phyloP scores from a whole-genome alignment of 2,113 vertebrate genomes.

The Cololabis saira region DNA sequence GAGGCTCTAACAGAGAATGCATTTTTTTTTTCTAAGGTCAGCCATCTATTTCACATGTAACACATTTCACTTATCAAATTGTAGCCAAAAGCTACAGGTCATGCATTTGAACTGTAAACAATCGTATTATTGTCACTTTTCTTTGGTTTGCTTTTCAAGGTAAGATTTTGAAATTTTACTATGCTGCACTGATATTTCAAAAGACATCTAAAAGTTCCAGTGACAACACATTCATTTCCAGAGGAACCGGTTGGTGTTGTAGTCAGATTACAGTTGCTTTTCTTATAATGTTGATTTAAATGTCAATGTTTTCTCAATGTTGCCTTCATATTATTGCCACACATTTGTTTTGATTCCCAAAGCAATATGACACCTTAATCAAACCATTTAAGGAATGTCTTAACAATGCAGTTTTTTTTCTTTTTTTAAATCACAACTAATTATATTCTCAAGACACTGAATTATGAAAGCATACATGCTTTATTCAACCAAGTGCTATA shows the following conservation, averaged over 20 bases:
- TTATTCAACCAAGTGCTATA: neutral
- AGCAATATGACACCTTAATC: neutral
- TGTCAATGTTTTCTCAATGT: neutral
- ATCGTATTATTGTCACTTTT: neutral
- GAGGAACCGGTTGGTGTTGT: too few species aligned
- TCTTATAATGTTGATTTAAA: conserved; percentile 5
- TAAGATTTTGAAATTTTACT: too few species aligned
- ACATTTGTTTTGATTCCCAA: neutral
- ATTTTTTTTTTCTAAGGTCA: neutral
- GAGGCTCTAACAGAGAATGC: conserved; percentile 2
- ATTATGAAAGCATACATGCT: neutral
- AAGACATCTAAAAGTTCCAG: too few species aligned
- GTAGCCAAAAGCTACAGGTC: neutral
- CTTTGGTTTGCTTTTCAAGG: too few species aligned
- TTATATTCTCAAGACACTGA: neutral
- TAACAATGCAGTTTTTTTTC: neutral
- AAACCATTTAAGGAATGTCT: neutral
- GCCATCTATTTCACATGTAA: neutral
- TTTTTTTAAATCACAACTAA: neutral
- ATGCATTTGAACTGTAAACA: neutral
- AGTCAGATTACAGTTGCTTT: too few species aligned
- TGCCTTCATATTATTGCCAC: neutral
- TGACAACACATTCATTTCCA: too few species aligned
- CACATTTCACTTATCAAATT: neutral
- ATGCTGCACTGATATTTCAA: too few species aligned